Conservation (phyloP, 2,888 invertebrate species). For the Nymphalis c-album region DNA sequence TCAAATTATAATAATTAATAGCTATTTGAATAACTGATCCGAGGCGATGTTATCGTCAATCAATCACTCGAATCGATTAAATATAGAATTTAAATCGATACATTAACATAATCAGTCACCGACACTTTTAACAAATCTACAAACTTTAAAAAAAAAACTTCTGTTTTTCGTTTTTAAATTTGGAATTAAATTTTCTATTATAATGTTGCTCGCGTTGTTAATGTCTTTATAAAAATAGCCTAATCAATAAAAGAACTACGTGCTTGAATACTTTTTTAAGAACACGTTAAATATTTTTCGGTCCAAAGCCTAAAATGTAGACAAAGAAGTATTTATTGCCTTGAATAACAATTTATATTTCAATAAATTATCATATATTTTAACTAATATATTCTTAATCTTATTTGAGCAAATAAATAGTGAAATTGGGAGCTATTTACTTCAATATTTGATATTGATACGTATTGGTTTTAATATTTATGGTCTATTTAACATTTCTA, state of each 20-base stretch:
- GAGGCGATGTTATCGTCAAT: conserved; percentile 38
- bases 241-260: no score
- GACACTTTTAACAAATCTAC: not conserved
- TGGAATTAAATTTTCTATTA: no score
- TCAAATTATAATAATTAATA: conserved; percentile 44
- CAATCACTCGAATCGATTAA: conserved; percentile 44
- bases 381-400: no score
- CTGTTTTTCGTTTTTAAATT: no score
- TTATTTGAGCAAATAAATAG: not conserved
- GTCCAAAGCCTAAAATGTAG: no score
- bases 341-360: not conserved
- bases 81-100: conserved; percentile 44
- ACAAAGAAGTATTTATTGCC: not conserved
- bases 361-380: not conserved
- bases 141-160: no score
- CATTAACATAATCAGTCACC: conserved; percentile 40
- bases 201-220: no score
- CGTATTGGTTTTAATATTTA: conserved; percentile 20
- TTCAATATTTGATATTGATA: conserved; percentile 14
- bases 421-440: conserved; percentile 4
- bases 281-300: no score
- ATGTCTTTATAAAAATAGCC: no score
- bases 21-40: conserved; percentile 39
- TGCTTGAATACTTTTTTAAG: no score
- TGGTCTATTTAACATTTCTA: conserved; percentile 24